Evolutionary conservation across 2,888 invertebrate species (phyloP), one percentile per base, ranked within the genome.

Genomic region (Maniola hyperantus): DNA sequence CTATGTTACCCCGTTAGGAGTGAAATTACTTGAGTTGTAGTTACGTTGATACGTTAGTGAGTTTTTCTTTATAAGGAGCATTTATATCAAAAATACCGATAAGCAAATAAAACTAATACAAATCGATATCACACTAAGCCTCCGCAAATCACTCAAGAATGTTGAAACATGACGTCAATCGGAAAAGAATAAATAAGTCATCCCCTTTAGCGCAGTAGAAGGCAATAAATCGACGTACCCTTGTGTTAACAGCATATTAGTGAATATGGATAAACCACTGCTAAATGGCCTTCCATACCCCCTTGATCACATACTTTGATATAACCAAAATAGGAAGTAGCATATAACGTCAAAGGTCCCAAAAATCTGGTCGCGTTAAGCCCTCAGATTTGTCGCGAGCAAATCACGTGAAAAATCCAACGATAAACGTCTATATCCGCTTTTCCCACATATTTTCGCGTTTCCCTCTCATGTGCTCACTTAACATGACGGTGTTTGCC

Each of bases 381-480:
- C 86, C 85, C 89, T 83, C 86, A 82, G 89, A 90, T 90, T 91
- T 91, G 90, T 91, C 89, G 83, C 83, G 83, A 78, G 80, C 87
- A 91, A 92, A 91, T 91, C 91, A 91, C 84, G 86, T 89, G 91
- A 87, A 87, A 91, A 91, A 91, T 91, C 90, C 91, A 77, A 77
- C 89, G 89, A 90, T 91, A 90, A 90, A 91, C 83, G 91, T 91
- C 91, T 91, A 90, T 91, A 92, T 91, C 91, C 91, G 90, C 85
- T 91, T 91, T 91, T 91, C 90, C 89, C 91, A 92, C 90, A 89
- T 91, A 89, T 91, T 92, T 91, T 90, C 88, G 83, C 88, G 81
- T 88, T 89, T 85, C 89, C 91, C 91, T 90, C 90, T 91, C 91
- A 90, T 92, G 91, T 91, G 91, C 90, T 91, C 91, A 91, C 89